Conservation (phyloP, 2,797 vertebrate species). For the Argya squamiceps region DNA sequence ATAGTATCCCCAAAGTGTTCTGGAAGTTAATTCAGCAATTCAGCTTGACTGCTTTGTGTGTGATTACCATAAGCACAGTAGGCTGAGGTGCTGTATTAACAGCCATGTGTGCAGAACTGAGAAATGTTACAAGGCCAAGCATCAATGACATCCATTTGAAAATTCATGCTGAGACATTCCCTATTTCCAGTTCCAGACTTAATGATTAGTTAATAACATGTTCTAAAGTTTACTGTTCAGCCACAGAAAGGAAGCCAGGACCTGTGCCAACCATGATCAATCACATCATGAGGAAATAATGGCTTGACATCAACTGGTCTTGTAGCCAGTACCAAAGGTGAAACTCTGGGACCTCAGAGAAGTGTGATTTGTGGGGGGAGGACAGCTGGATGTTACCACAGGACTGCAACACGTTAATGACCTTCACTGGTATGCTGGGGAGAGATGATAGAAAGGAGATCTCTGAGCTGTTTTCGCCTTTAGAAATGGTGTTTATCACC, state of each 20-base stretch:
- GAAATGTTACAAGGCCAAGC: not conserved
- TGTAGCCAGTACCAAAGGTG: not conserved
- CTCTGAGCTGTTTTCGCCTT: not conserved
- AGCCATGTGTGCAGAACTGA: not conserved
- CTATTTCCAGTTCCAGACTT: not conserved
- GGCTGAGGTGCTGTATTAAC: not conserved
- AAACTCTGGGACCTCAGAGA: not conserved
- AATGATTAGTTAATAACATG: not conserved
- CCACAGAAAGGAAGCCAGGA: not conserved
- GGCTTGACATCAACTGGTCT: not conserved
- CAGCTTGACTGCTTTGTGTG: not conserved
- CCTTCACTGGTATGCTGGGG: not conserved
- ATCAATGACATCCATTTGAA: not conserved
- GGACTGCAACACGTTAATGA: not conserved
- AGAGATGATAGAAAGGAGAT: not conserved
- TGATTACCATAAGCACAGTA: not conserved
- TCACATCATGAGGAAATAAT: not conserved
- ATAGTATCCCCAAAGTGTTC: not conserved
- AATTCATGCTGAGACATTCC: not conserved
- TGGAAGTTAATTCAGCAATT: not conserved
- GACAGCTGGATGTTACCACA: not conserved
- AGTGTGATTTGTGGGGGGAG: accelerated
- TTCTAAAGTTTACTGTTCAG: not conserved
- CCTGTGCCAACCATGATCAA: not conserved
- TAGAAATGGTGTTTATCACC: not conserved